Evolutionary conservation across 2,797 vertebrate genomes (phyloP).

Genomic region (Sebastes matsubarae): DNA sequence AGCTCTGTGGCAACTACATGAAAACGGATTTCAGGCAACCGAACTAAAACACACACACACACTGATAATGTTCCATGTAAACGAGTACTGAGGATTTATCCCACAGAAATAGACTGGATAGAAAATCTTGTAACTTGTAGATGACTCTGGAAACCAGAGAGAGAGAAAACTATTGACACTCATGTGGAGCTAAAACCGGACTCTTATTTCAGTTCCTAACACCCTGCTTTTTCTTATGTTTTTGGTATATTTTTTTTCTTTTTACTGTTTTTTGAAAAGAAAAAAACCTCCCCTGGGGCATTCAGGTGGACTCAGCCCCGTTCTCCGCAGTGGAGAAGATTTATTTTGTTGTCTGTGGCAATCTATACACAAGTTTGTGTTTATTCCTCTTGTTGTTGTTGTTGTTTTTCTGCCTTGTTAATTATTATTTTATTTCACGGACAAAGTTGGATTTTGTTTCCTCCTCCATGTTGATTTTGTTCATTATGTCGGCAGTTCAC

Average conservation of each 20-base stretch:
- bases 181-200: constrained; percentile 92
- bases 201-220: constrained; percentile 91
- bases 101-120: constrained; percentile 63
- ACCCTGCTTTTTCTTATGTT: constrained; percentile 72
- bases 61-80: constrained; percentile 62
- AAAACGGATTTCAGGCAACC: constrained; percentile 23
- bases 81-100: constrained; percentile 45
- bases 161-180: constrained; percentile 62
- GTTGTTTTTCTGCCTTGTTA: constrained; percentile 62
- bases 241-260: constrained; percentile 63
- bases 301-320: constrained; percentile 79
- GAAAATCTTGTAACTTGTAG: constrained; percentile 73
- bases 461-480: constrained; percentile 78
- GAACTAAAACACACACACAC: constrained; percentile 16
- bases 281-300: constrained; percentile 69
- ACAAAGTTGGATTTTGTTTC: constrained; percentile 71
- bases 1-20: constrained; percentile 20
- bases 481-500: constrained; percentile 85
- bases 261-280: constrained; percentile 72
- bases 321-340: constrained; percentile 89
- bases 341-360: constrained; percentile 92
- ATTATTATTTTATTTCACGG: constrained; percentile 79
- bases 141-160: constrained; percentile 72
- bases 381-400: constrained; percentile 49
- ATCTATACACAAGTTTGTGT: constrained; percentile 90